A percentile compares a stretch with the other conserved stretches of the same genome.
Evolutionary conservation across 2,797 vertebrate genomes (phyloP).

Genomic region (Siniperca undulata): DNA sequence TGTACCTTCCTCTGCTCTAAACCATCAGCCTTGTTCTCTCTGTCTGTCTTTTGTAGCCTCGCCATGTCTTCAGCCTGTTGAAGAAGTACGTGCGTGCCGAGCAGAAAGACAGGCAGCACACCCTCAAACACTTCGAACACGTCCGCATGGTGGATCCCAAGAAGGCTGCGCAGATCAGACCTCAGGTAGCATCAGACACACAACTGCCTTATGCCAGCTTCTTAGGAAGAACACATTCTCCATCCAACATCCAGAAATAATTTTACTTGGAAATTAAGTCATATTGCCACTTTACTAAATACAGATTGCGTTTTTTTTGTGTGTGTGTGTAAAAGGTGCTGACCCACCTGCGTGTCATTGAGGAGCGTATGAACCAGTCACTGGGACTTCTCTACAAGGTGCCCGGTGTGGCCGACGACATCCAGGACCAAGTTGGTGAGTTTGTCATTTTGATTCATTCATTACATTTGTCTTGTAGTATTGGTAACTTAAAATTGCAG

Average conservation of each 20-base stretch:
- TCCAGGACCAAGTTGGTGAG: slow-evolving; percentile 98
- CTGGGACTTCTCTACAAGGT: slow-evolving; percentile 98
- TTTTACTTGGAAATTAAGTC: fast-evolving
- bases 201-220: no score
- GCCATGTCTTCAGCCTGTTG: slow-evolving; percentile 95
- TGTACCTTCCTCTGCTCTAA: neutral
- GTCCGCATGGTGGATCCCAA: slow-evolving; percentile 98
- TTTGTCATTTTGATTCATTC: slow-evolving; percentile 1
- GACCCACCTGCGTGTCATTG: slow-evolving; percentile 97
- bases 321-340: slow-evolving; percentile 87
- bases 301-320: neutral
- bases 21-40: neutral
- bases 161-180: slow-evolving; percentile 97
- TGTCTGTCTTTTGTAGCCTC: slow-evolving; percentile 86
- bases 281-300: neutral
- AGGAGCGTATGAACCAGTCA: slow-evolving; percentile 98
- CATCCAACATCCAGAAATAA: neutral
- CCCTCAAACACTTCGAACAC: slow-evolving; percentile 97
- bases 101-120: slow-evolving; percentile 98
- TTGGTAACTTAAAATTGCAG: neutral
- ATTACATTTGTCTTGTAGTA: neutral
- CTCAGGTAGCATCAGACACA: slow-evolving; percentile 82
- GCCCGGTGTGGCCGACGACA: slow-evolving; percentile 94
- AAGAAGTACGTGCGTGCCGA: slow-evolving; percentile 98
- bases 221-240: neutral